These are phyloP conservation scores for Lasioglossum villosulum DNA, from an alignment of 2,888 invertebrate species.

Conservation along the genomic window DNA sequence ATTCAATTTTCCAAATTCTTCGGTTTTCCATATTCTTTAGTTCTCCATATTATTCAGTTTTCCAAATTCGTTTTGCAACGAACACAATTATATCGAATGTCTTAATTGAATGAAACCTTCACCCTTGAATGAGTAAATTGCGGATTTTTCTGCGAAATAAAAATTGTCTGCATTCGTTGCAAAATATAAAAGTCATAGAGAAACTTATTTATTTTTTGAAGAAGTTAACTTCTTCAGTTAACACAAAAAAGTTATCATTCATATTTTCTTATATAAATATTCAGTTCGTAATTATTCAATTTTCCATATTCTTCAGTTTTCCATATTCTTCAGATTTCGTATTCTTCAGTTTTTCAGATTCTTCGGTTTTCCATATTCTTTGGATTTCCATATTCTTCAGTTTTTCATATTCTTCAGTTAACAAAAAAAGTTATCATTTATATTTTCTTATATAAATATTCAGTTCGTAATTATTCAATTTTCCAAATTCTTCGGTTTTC, in stretches of 20 bases:
- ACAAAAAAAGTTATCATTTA: not conserved
- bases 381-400: no score
- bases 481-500: not conserved
- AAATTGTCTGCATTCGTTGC: not conserved
- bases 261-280: not conserved
- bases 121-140: not conserved
- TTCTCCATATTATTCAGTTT: not conserved
- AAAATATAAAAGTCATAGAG: not conserved
- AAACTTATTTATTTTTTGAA: no score
- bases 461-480: no score
- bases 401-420: not conserved
- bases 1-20: not conserved
- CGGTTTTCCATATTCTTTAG: not conserved
- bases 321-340: no score
- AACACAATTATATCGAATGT: not conserved
- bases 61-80: not conserved
- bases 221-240: no score
- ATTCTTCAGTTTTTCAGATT: no score
- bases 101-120: not conserved
- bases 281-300: no score
- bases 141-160: not conserved
- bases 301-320: no score
- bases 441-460: not conserved
- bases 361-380: no score
- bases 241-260: not conserved